phyloP scores from a whole-genome alignment of 2,797 vertebrate species.

The Centropyge bicolor region DNA sequence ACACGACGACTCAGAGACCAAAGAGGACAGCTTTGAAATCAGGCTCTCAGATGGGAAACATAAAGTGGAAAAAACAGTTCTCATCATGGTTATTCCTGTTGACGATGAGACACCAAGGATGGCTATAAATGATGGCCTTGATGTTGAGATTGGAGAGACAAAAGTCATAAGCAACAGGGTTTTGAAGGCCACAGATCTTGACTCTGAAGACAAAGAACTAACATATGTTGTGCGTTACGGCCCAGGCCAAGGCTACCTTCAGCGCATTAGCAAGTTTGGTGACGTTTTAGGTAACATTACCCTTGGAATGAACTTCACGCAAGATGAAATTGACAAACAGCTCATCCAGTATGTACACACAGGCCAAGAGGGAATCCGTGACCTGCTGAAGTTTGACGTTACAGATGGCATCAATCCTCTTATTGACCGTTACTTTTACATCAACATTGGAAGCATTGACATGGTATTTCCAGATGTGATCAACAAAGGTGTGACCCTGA shows the following conservation, averaged over 20 bases:
- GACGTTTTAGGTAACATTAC: conserved; percentile 86
- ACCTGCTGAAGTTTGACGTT: conserved; percentile 92
- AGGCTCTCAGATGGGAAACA: conserved; percentile 89
- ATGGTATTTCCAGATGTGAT: conserved; percentile 90
- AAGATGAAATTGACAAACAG: conserved; percentile 89
- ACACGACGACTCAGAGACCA: conserved; percentile 92
- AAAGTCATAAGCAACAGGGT: conserved; percentile 87
- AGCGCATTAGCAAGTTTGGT: conserved; percentile 84
- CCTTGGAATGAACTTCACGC: conserved; percentile 91
- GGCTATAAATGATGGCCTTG: conserved; percentile 88
- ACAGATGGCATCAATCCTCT: conserved; percentile 91
- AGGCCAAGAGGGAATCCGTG: conserved; percentile 88
- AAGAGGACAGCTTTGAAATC: conserved; percentile 90
- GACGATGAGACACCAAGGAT: conserved; percentile 91
- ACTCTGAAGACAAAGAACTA: conserved; percentile 90
- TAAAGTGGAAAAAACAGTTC: conserved; percentile 85
- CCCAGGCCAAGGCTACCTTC: conserved; percentile 89
- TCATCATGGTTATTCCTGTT: conserved; percentile 89
- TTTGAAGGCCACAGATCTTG: conserved; percentile 91
- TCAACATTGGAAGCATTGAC: conserved; percentile 88
- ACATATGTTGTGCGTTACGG: conserved; percentile 86
- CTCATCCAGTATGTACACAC: conserved; percentile 89
- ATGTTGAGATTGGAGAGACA: conserved; percentile 89
- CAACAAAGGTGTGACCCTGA: conserved; percentile 91
- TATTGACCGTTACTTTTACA: conserved; percentile 90